These are phyloP conservation scores for Chiroxiphia lanceolata DNA, from an alignment of 2,797 vertebrate genomes.

Conservation along the genomic window DNA sequence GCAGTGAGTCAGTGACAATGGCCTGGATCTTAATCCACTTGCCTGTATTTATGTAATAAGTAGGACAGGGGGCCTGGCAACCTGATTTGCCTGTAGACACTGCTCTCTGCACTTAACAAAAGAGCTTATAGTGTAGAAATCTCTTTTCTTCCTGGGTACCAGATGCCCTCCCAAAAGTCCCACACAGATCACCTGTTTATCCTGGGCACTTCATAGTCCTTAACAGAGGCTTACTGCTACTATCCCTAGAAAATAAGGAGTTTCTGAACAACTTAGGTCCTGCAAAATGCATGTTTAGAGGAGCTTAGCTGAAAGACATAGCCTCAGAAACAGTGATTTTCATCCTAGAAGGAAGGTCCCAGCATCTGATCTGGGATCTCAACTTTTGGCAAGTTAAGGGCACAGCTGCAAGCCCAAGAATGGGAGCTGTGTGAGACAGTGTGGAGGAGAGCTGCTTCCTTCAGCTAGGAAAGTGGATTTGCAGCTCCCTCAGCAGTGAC, in stretches of 20 bases:
- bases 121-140: neutral
- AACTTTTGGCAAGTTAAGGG: neutral
- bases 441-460: neutral
- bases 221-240: neutral
- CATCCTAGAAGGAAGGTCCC: neutral
- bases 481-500: neutral
- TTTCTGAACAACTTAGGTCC: neutral
- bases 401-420: neutral
- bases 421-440: neutral
- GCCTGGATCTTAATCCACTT: neutral
- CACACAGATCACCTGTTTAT: neutral
- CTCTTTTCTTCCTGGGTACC: neutral
- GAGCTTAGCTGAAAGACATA: neutral
- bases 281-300: neutral
- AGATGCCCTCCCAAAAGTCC: neutral
- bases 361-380: neutral
- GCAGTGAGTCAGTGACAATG: neutral
- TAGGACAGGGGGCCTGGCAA: neutral
- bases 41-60: neutral
- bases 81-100: neutral
- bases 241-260: neutral
- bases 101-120: neutral
- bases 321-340: neutral
- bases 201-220: neutral
- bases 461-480: neutral